Base-by-base conservation (phyloP, 2,888 invertebrate species). In the Halictus ligatus region DNA sequence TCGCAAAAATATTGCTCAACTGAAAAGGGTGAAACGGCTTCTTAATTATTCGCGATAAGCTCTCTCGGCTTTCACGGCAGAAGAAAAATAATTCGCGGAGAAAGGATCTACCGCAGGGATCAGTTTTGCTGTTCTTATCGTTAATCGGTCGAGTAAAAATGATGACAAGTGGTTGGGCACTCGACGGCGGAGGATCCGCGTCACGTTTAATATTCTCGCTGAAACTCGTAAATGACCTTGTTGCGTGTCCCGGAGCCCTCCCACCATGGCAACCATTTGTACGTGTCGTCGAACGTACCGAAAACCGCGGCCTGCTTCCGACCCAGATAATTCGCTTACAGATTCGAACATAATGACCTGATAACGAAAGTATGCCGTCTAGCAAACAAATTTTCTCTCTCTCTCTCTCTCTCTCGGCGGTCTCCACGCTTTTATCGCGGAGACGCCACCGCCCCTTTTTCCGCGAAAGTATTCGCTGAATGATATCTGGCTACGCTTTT, bases 181-280 rank as follows among this genome's bases (percentile, higher is more conserved):
- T 54, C 50, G 1, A 54, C 2, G 7, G 58, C 21, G 29, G 46
- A 46, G 48, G 60, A 76, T 64, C 60, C 18, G 46, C 48, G 43
- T 29, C 25, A 12, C 3, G 64, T 76, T 76, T 76, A 76, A 60
- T 46, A 76, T 64, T 46, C 76, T 64, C 21, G 7, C 35, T 75
- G 43, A 76, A 67, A 46, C 25, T 35, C 25, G n/a, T 46, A 76
- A 76, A 76, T 64, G 64, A 43, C 25, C 18, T 21, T 43, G 54
- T 85, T 75, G 83, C 83, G 67, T 78, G 84, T 78, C 84, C 58
- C 54, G 69, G 54, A 78, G 50, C 73, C 74, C 43, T 40, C 60
- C 60, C 64, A 21, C 75, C 75, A 15, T 79, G 12, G n/a, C 5
- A 48, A 29, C 64, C 64, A 76, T 76, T 76, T 64, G 46, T 76